Conservation (phyloP, 2,797 vertebrate genomes). For the Heterohyrax brucei region DNA sequence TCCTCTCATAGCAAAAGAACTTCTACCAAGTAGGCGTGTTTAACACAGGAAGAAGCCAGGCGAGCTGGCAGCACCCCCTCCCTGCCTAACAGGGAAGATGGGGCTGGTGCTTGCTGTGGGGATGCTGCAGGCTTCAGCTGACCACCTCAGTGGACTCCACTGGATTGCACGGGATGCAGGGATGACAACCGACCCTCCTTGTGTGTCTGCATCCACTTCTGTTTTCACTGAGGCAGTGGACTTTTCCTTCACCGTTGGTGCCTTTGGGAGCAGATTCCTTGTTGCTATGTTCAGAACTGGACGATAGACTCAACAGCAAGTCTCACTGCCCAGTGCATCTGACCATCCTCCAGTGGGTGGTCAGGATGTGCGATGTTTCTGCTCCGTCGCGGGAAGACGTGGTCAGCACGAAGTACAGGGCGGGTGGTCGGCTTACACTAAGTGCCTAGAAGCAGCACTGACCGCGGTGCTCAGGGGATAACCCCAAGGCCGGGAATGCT, state of each 20-base stretch:
- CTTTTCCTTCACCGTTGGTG: background rate
- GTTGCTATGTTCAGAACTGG: background rate
- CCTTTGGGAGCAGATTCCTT: background rate
- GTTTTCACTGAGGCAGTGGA: background rate
- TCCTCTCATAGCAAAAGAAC: background rate
- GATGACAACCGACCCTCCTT: background rate
- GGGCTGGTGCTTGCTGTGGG: background rate
- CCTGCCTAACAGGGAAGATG: background rate
- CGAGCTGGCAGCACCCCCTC: fast-evolving
- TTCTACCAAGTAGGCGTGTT: background rate
- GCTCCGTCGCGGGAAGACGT: no score
- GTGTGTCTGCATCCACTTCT: background rate
- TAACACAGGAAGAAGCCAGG: background rate
- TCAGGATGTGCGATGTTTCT: background rate
- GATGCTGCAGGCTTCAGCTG: background rate
- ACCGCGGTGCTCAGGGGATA: background rate
- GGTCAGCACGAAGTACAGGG: background rate
- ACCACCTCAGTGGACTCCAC: background rate
- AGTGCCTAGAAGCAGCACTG: background rate
- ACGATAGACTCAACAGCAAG: background rate
- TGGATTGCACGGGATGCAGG: background rate
- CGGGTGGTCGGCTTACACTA: background rate
- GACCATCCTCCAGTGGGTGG: background rate
- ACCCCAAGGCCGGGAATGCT: background rate
- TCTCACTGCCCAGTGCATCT: background rate